These are phyloP conservation scores for Silurus glanis DNA, from an alignment of 2,113 vertebrate genomes.

Conservation along the genomic window DNA sequence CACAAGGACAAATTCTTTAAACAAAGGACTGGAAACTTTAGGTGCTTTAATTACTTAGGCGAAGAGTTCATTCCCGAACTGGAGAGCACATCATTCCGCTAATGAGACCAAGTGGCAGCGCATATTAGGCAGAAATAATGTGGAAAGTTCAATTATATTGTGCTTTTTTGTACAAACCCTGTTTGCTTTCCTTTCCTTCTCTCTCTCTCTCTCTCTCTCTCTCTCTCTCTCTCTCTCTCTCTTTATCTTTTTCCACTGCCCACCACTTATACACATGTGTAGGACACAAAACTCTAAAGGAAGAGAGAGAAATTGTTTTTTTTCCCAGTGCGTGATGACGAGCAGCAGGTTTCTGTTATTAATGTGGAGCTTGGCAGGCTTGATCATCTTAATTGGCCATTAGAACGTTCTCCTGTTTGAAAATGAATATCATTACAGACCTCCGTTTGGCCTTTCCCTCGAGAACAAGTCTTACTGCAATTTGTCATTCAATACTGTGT, in stretches of 20 bases:
- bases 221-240: too few species aligned
- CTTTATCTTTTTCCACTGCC: conserved; percentile 49
- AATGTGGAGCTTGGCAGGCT: conserved; percentile 79
- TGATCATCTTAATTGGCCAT: conserved; percentile 85
- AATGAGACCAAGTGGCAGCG: conserved; percentile 88
- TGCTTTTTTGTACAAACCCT: conserved; percentile 74
- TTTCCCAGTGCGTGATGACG: conserved; percentile 63
- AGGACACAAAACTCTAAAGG: conserved; percentile 72
- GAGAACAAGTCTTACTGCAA: conserved; percentile 67
- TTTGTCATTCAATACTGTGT: conserved; percentile 66
- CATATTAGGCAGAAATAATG: conserved; percentile 81
- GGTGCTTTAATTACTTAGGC: conserved; percentile 99
- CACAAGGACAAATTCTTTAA: conserved; percentile 99
- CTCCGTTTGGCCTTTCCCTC: conserved; percentile 68
- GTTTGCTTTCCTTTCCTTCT: conserved; percentile 1
- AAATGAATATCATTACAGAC: conserved; percentile 81
- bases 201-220: too few species aligned
- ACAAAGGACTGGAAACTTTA: conserved; percentile 99
- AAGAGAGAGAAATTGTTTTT: conserved; percentile 61
- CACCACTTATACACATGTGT: conserved; percentile 71
- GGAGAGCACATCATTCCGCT: conserved; percentile 96
- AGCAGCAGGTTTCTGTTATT: conserved; percentile 72
- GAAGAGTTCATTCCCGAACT: conserved; percentile 99
- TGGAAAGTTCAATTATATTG: conserved; percentile 87
- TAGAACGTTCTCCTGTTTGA: conserved; percentile 81